Base-by-base conservation (phyloP, 2,888 invertebrate species). In the Tupiocoris notatus region DNA sequence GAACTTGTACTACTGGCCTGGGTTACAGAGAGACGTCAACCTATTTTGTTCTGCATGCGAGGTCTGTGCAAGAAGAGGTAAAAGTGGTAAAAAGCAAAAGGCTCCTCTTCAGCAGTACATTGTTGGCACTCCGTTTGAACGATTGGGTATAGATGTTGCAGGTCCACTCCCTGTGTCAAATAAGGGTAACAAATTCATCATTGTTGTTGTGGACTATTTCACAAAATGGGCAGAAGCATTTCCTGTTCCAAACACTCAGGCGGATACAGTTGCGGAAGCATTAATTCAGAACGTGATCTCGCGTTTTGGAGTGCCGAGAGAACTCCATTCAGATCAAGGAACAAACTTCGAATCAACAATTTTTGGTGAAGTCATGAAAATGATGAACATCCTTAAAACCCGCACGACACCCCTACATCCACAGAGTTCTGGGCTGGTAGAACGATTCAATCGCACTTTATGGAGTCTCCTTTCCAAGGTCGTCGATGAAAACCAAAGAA, bases 231-330 rank as follows among this genome's bases (percentile, higher is more conserved):
- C 79, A 0, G 81, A 82, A 77, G 80, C 78, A 9, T 80, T 81
- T 21, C 80, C 83, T 1, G 65, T 83, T n/a, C 81, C 81, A 0
- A 81, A 83, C 56, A 81, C 81, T n/a, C 81, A 80, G 61, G 80
- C 83, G 0, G 77, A 77, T 7, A 82, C 83, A 0, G 79, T 83
- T 3, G 82, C 83, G 0, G 73, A 78, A 39, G 77, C 62, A 9
- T 74, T 82, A 16, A 79, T 81, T 6, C 74, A 75, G 7, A 57
- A 81, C 18, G 61, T 80, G 2, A 64, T 81, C 23, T 78, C 78
- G 25, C 75, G 79, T 21, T 80, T 79, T 54, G 81, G 81, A 12
- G 59, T 78, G 0, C 79, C 80, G 2, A 25, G 39, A 18, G 78
- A 79, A 16, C 62, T 81, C 1, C 79, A 81, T 74, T 79, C 81